Evolutionary conservation across 2,888 invertebrate species (phyloP).

Genomic region (Limnephilus lunatus): DNA sequence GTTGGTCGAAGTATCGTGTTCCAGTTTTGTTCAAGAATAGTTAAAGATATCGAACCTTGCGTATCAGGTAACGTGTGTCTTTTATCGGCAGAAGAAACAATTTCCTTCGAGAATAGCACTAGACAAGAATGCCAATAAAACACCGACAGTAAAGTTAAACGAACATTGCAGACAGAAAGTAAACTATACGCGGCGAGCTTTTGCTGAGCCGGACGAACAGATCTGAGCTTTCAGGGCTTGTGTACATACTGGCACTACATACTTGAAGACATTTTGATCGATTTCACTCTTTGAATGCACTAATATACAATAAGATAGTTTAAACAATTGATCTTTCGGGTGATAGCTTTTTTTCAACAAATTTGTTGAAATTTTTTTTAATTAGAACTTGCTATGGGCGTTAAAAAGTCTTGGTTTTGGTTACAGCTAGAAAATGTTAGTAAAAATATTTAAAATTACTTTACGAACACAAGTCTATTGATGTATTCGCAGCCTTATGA

Average conservation of each 20-base stretch:
- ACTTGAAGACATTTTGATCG: not conserved
- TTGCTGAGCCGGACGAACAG: not conserved
- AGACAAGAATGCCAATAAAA: slow-evolving; percentile 23
- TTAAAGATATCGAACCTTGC: not conserved
- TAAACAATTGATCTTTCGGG: not conserved
- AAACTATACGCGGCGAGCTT: slow-evolving; percentile 17
- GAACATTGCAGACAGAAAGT: slow-evolving; percentile 34
- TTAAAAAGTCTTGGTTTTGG: not conserved
- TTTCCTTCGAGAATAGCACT: slow-evolving; percentile 5
- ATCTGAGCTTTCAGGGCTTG: not conserved
- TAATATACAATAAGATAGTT: too few relatives aligned
- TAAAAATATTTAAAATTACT: not conserved
- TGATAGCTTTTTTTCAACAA: not conserved
- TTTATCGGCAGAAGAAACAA: not conserved
- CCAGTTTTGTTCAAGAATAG: not conserved
- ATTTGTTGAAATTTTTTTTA: not conserved
- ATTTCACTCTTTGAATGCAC: not conserved
- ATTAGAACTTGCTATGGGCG: not conserved
- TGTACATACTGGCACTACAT: not conserved
- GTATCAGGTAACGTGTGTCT: not conserved
- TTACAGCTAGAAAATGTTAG: not conserved
- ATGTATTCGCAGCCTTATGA: too few relatives aligned
- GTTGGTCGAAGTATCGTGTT: not conserved
- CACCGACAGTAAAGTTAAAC: slow-evolving; percentile 15
- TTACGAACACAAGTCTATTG: not conserved